Evolutionary conservation across 2,797 vertebrate species (phyloP).

Genomic region (Lutjanus campechanus): DNA sequence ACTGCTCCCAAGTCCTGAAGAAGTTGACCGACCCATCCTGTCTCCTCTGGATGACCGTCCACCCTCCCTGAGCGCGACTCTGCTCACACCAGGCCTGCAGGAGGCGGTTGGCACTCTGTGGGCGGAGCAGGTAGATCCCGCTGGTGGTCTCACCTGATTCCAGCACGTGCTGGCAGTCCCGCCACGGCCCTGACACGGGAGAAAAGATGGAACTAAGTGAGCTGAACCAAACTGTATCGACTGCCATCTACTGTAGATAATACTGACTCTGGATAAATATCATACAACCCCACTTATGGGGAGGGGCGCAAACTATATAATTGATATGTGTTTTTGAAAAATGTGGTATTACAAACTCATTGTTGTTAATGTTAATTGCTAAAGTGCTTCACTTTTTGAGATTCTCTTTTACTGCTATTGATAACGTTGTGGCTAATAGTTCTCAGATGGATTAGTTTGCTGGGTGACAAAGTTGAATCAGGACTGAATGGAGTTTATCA

Average conservation of each 20-base stretch:
- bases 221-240: too few species aligned
- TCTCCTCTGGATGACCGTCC: constrained; percentile 93
- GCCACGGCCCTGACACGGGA: constrained; percentile 88
- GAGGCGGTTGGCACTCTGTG: constrained; percentile 82
- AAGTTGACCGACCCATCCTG: constrained; percentile 94
- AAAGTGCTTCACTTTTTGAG: background rate
- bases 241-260: too few species aligned
- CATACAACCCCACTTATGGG: too few species aligned
- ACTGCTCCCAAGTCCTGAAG: constrained; percentile 94
- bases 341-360: background rate
- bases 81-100: constrained; percentile 95
- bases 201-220: background rate
- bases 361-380: background rate
- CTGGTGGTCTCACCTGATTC: constrained; percentile 86
- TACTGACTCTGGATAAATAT: too few species aligned
- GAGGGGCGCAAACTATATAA: too few species aligned
- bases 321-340: background rate
- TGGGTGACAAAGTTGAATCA: background rate
- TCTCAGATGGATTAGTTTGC: background rate
- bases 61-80: constrained; percentile 87
- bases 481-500: background rate
- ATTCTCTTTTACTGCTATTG: background rate
- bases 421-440: background rate
- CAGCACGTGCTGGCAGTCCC: constrained; percentile 89
- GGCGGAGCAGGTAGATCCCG: constrained; percentile 89